phyloP scores from a whole-genome alignment of 2,888 invertebrate species.

The Metalampra italica region DNA sequence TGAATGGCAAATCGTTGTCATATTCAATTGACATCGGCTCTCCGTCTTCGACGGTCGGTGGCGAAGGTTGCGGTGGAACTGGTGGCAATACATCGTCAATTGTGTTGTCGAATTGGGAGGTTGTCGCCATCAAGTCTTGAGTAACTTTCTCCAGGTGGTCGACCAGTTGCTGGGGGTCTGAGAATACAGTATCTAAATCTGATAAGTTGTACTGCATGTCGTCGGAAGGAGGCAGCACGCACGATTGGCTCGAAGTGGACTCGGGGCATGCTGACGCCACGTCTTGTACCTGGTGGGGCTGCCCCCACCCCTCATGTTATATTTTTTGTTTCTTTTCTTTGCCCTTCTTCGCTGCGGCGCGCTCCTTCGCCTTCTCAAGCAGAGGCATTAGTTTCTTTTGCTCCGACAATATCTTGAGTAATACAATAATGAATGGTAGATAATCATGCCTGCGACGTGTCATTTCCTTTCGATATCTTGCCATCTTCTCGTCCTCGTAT shows the following conservation, averaged over 20 bases:
- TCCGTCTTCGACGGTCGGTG: too few species aligned
- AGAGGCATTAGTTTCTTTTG: constrained; percentile 93
- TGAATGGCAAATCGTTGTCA: too few species aligned
- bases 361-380: constrained; percentile 92
- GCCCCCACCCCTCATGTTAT: constrained; percentile 52
- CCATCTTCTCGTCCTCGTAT: constrained; percentile 90
- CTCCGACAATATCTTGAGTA: constrained; percentile 94
- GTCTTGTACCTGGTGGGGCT: too few species aligned
- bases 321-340: constrained; percentile 72
- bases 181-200: constrained; percentile 52
- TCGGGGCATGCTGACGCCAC: constrained; percentile 65
- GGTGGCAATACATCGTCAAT: too few species aligned
- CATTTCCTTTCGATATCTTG: constrained; percentile 91
- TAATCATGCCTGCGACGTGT: constrained; percentile 97
- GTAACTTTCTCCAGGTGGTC: background rate
- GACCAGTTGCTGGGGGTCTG: constrained; percentile 25
- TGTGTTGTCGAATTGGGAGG: background rate
- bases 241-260: constrained; percentile 86
- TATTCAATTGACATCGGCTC: too few species aligned
- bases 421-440: constrained; percentile 96
- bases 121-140: background rate
- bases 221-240: constrained; percentile 39
- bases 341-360: constrained; percentile 81
- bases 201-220: constrained; percentile 45
- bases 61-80: too few species aligned